A percentile compares a stretch with the other conserved stretches of the same genome.
phyloP scores from a whole-genome alignment of 2,888 invertebrate genomes.

The Eurytoma adleriae region DNA sequence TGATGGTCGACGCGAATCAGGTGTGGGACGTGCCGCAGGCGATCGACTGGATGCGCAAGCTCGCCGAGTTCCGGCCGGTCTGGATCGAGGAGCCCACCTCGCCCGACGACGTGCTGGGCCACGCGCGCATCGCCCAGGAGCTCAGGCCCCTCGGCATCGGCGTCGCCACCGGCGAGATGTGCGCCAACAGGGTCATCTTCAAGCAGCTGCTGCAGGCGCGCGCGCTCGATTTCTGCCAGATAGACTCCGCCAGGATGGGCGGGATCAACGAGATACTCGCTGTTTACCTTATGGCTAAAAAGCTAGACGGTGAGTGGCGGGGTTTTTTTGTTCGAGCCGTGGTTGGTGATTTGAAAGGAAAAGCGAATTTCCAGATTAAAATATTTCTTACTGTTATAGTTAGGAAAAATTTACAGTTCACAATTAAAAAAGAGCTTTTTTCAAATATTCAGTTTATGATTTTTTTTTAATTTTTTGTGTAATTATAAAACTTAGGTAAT shows the following conservation, averaged over 20 bases:
- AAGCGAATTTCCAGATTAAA: too few species aligned
- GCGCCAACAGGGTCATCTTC: conserved; percentile 93
- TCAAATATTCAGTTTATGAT: too few species aligned
- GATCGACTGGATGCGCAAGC: conserved; percentile 89
- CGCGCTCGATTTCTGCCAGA: conserved; percentile 92
- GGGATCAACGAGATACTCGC: conserved; percentile 92
- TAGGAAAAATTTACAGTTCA: too few species aligned
- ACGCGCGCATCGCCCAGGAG: conserved; percentile 86
- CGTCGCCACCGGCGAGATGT: conserved; percentile 95
- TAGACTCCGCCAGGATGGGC: conserved; percentile 92
- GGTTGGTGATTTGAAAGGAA: too few species aligned
- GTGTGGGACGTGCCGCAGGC: conserved; percentile 91
- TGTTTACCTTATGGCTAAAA: conserved; percentile 92
- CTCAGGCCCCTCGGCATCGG: conserved; percentile 86
- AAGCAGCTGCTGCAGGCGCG: conserved; percentile 91
- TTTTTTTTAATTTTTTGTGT: too few species aligned
- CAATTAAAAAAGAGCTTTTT: too few species aligned
- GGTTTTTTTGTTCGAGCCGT: background rate
- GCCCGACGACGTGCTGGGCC: conserved; percentile 93
- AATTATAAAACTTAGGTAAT: too few species aligned
- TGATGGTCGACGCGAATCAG: conserved; percentile 95
- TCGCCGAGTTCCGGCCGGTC: conserved; percentile 84
- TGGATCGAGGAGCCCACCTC: conserved; percentile 98
- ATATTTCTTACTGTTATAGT: too few species aligned
- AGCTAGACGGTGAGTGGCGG: conserved; percentile 82